Conservation (phyloP, 2,113 vertebrate genomes). For the Chionomys nivalis region DNA sequence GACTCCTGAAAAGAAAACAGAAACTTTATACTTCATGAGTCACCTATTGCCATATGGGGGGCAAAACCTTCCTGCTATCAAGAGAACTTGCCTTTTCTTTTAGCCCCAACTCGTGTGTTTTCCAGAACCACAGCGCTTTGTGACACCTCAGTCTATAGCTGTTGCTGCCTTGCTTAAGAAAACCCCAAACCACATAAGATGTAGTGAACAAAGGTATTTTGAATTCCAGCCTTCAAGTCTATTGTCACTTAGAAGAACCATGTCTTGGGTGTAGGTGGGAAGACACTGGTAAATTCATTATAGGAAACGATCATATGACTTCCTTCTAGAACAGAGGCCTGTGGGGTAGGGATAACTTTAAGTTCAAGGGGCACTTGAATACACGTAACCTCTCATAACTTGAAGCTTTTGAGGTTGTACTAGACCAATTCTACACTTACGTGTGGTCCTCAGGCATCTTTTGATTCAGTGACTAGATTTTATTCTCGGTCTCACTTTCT, state of each 20-base stretch:
- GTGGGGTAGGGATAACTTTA: not conserved
- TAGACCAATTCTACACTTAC: not conserved
- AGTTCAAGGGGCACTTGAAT: not conserved
- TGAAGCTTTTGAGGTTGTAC: not conserved
- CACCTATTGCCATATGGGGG: not conserved
- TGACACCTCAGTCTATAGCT: not conserved
- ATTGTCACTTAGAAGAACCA: slow-evolving; percentile 10
- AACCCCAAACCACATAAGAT: slow-evolving; percentile 49
- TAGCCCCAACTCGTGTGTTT: not conserved
- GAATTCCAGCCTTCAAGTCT: slow-evolving; percentile 7
- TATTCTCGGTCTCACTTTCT: not conserved
- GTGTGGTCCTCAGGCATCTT: not conserved
- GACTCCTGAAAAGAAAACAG: slow-evolving; percentile 13
- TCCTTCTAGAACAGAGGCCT: slow-evolving; percentile 13
- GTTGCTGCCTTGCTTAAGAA: slow-evolving; percentile 51
- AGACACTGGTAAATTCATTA: not conserved
- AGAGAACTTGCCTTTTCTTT: not conserved
- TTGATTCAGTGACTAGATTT: not conserved
- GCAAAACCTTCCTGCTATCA: not conserved
- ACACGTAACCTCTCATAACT: not conserved
- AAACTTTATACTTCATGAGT: not conserved
- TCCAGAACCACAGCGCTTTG: not conserved
- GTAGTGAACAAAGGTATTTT: slow-evolving; percentile 29
- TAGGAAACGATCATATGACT: slow-evolving; percentile 47
- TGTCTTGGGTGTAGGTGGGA: not conserved